Conservation (phyloP, 2,113 vertebrate species). For the Corythornis cristatus region DNA sequence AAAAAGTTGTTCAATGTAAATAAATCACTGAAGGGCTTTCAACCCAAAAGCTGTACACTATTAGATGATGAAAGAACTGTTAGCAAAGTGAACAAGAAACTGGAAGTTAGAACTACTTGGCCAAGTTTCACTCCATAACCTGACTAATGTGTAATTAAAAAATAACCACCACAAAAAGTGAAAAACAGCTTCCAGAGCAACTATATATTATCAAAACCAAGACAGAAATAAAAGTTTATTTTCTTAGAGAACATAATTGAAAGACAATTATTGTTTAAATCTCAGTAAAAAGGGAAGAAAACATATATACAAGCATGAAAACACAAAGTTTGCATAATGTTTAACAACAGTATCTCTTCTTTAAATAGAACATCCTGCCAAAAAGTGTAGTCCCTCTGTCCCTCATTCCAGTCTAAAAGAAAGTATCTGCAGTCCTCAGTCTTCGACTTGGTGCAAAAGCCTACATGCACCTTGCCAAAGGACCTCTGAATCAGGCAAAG, state of each 20-base stretch:
- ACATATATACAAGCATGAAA: not conserved
- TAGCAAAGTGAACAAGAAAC: slow-evolving; percentile 19
- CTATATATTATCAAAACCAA: not conserved
- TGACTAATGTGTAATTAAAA: slow-evolving; percentile 7
- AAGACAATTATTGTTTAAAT: not conserved
- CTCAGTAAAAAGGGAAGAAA: not conserved
- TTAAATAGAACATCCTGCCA: not conserved
- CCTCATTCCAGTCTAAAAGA: not conserved
- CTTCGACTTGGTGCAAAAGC: not conserved
- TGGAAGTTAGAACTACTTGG: slow-evolving; percentile 17
- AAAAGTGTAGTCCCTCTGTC: not conserved
- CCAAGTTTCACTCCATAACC: slow-evolving; percentile 33
- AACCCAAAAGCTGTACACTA: not conserved
- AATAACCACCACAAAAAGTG: not conserved
- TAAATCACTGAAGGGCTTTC: slow-evolving; percentile 20
- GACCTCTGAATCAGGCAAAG: not conserved
- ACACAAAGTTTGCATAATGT: not conserved
- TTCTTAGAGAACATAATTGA: not conserved
- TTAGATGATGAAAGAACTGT: slow-evolving; percentile 19
- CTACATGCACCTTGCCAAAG: not conserved
- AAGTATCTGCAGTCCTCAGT: not conserved
- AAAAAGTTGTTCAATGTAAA: not conserved
- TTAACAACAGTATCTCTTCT: not conserved
- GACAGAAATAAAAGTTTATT: not conserved
- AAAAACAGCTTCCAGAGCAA: slow-evolving; percentile 35